Conservation (phyloP, 2,113 vertebrate species). For the Penelope pileata region DNA sequence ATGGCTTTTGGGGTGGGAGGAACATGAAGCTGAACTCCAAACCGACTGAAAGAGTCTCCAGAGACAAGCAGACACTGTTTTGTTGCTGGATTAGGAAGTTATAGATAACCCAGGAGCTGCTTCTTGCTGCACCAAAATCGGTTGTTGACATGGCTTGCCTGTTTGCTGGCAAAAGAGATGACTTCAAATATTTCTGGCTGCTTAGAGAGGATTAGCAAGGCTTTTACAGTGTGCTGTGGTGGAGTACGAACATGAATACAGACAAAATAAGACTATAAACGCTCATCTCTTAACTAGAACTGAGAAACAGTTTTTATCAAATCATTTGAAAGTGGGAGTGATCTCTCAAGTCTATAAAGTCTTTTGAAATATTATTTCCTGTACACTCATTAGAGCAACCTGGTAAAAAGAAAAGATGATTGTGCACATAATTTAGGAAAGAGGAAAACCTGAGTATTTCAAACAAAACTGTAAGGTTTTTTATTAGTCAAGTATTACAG, state of each 20-base stretch:
- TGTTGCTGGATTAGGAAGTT: not conserved
- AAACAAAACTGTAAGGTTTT: not conserved
- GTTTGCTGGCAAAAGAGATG: not conserved
- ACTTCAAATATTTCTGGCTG: not conserved
- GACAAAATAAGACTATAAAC: not conserved
- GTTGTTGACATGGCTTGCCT: accelerated
- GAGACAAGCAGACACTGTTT: not conserved
- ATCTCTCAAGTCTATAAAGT: not conserved
- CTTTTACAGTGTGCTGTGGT: accelerated
- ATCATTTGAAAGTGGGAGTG: not conserved
- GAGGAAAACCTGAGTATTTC: not conserved
- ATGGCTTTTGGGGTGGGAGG: not conserved
- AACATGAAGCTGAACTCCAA: not conserved
- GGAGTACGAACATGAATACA: not conserved
- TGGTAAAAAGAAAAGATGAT: not conserved
- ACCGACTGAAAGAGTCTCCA: not conserved
- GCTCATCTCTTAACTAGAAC: not conserved
- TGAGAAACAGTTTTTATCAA: not conserved
- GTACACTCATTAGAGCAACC: not conserved
- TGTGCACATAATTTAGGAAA: not conserved
- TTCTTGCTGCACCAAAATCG: not conserved
- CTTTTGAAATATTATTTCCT: slow-evolving; percentile 26
- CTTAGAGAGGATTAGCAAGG: not conserved
- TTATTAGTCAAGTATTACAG: not conserved
- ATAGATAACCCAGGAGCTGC: not conserved